phyloP scores from a whole-genome alignment of 2,113 vertebrate species.

The Larimichthys crocea region DNA sequence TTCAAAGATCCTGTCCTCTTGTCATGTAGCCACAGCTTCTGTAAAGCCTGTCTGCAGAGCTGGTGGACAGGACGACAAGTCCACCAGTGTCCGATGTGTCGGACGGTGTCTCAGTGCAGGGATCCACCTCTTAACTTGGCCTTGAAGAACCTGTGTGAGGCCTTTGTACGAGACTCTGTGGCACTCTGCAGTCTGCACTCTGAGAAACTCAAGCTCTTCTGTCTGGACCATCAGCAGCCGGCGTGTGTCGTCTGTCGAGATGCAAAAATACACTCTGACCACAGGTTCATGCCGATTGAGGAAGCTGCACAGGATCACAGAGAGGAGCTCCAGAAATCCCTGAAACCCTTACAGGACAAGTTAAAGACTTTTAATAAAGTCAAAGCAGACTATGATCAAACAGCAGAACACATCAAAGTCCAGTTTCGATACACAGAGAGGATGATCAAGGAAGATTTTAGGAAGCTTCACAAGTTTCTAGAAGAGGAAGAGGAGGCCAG shows the following conservation, averaged over 20 bases:
- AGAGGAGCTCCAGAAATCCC: neutral
- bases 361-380: neutral
- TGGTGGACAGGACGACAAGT: constrained; percentile 36
- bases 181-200: neutral
- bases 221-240: neutral
- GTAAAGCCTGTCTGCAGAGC: constrained; percentile 26
- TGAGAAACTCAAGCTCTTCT: constrained; percentile 11
- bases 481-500: constrained; percentile 44
- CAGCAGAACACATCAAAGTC: constrained; percentile 3
- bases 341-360: constrained; percentile 18
- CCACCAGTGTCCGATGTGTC: constrained; percentile 27
- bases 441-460: constrained; percentile 22
- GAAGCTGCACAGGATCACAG: constrained; percentile 6
- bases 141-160: constrained; percentile 28
- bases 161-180: neutral
- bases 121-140: constrained; percentile 39
- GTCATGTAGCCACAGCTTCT: constrained; percentile 49
- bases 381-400: neutral
- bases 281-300: neutral
- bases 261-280: neutral
- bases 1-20: constrained; percentile 25
- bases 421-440: constrained; percentile 17
- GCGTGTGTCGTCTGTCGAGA: too few species aligned
- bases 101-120: neutral
- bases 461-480: constrained; percentile 36